These are phyloP conservation scores for Psophia crepitans DNA, from an alignment of 2,113 vertebrate species.

Conservation along the genomic window DNA sequence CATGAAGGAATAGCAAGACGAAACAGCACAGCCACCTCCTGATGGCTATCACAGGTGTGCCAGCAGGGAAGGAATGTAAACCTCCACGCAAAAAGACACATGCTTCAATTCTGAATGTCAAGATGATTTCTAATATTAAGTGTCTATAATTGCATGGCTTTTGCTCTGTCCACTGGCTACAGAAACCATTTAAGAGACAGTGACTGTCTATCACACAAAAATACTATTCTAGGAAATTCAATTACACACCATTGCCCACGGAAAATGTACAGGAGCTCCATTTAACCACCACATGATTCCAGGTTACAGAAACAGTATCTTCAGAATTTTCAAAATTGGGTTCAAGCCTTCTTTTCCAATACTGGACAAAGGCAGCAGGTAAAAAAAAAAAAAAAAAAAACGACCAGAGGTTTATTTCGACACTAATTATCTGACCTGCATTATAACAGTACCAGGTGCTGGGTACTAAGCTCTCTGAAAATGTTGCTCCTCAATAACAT, in stretches of 20 bases:
- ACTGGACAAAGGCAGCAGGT: not conserved
- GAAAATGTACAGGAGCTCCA: not conserved
- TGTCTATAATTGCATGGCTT: not conserved
- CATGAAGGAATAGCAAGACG: not conserved
- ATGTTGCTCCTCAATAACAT: accelerated
- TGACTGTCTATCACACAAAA: not conserved
- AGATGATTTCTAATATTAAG: not conserved
- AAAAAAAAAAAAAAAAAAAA: not conserved
- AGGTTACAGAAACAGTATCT: not conserved
- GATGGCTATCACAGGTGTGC: not conserved
- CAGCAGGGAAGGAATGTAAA: not conserved
- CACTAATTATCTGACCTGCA: not conserved
- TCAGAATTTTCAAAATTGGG: not conserved
- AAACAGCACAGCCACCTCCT: not conserved
- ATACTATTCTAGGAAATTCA: not conserved
- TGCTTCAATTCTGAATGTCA: not conserved
- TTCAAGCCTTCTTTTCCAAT: not conserved
- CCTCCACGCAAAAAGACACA: not conserved
- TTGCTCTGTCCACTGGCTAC: not conserved
- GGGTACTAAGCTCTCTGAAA: not conserved
- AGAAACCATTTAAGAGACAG: not conserved
- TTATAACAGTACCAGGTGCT: not conserved
- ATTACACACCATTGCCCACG: not conserved
- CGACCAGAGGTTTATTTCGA: not conserved
- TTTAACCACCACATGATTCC: not conserved